Percentiles rank a stretch among this genome's conserved stretches.
These are phyloP conservation scores for Chouioia cunea DNA, from an alignment of 2,888 invertebrate species.

Conservation along the genomic window DNA sequence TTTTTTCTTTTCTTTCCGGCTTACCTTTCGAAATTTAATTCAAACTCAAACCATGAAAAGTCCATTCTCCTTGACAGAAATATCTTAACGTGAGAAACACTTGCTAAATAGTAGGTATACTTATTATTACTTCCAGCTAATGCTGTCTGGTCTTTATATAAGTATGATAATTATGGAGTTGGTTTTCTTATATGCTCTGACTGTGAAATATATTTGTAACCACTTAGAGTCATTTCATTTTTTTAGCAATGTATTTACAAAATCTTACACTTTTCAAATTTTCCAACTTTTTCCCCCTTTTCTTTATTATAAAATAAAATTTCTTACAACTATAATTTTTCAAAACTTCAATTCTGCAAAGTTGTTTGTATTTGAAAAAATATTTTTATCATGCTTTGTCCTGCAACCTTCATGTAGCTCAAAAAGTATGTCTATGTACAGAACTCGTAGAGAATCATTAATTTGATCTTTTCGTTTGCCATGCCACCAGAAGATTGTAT, in stretches of 20 bases:
- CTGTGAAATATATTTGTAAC: not conserved
- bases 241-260: constrained; percentile 39
- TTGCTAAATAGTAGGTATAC: not conserved
- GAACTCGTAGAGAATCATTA: constrained; percentile 64
- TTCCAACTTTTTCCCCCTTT: constrained; percentile 12
- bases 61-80: too few relatives aligned
- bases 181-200: not conserved
- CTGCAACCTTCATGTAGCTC: constrained; percentile 14
- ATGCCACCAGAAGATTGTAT: constrained; percentile 84
- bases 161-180: constrained; percentile 4
- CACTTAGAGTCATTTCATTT: constrained; percentile 6
- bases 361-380: constrained; percentile 21
- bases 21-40: too few relatives aligned
- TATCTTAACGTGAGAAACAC: not conserved
- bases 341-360: constrained; percentile 27
- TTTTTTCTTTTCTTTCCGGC: too few relatives aligned
- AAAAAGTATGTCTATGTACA: constrained; percentile 41
- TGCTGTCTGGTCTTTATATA: not conserved
- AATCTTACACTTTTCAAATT: constrained; percentile 28
- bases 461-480: constrained; percentile 84
- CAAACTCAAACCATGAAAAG: too few relatives aligned
- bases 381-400: constrained; percentile 26
- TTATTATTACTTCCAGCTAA: not conserved
- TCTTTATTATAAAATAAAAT: constrained; percentile 47
- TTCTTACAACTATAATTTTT: constrained; percentile 44